phyloP scores from a whole-genome alignment of 2,113 vertebrate species.

The Campylomormyrus tamandua region DNA sequence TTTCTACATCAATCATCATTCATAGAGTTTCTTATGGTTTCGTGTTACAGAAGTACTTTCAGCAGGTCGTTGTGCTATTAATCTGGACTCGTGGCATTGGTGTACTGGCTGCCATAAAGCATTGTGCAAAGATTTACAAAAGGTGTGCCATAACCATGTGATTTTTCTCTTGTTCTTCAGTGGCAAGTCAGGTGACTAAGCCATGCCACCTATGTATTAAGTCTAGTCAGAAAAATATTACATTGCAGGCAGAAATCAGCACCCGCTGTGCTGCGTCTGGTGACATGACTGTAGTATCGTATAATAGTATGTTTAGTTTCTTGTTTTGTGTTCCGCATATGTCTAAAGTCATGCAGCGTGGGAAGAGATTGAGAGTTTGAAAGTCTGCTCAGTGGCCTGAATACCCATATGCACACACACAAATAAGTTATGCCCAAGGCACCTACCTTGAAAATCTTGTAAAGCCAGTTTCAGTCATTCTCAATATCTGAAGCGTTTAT shows the following conservation, averaged over 20 bases:
- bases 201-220: background rate
- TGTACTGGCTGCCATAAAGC: background rate
- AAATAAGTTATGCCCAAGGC: slow-evolving; percentile 17
- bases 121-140: background rate
- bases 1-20: background rate
- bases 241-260: background rate
- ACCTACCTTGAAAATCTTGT: slow-evolving; percentile 41
- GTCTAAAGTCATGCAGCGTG: background rate
- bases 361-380: background rate
- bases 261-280: background rate
- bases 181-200: background rate
- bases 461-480: slow-evolving; percentile 34
- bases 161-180: background rate
- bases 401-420: slow-evolving; percentile 18
- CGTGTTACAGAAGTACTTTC: background rate
- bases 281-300: background rate
- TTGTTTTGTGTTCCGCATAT: background rate
- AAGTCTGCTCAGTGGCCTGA: background rate
- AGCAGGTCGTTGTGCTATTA: background rate
- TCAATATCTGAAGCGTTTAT: slow-evolving; percentile 40
- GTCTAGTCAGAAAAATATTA: background rate
- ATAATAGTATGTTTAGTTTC: background rate
- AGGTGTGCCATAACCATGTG: background rate
- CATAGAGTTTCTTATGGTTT: background rate
- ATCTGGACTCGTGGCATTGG: background rate